Base-by-base conservation (phyloP, 1,140 invertebrate species). In the Caenorhabditis tropicalis region DNA sequence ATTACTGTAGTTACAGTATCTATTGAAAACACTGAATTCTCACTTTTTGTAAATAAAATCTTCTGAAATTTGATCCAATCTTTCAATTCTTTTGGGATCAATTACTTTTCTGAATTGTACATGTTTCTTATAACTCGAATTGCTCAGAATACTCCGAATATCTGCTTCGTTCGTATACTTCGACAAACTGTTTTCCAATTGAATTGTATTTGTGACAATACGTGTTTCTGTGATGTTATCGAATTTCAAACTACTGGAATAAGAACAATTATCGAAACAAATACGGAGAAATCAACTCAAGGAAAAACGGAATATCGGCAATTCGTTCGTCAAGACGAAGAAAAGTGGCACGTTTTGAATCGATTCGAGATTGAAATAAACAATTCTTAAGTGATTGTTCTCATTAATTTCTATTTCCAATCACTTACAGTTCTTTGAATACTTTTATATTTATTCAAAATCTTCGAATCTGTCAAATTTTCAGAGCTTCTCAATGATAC, bases 31-130 rank as follows among this genome's bases (percentile, higher is more conserved):
- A n/a, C n/a, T n/a, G n/a, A n/a, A n/a, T n/a, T n/a, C 36, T 74
- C n/a, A 74, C 65, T 74, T 74, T 46, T 74, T 74, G 24, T 74
- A 43, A 9, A 74, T 36, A 46, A 74, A 74, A 43, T 74, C 65
- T 19, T 74, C 65, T n/a, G 65, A 74, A 19, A 43, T 43, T n/a
- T 74, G 65, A 43, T 74, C 33, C 6, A 46, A 9, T 3, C 3
- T 46, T 19, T 43, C 29, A 24, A 74, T 74, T 46, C 15, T 43
- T 24, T 24, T 43, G 21, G 65, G 65, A 43, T 74, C 65, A 24
- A 46, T 74, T 7, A 74, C 33, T 43, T 74, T 74, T 10, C 65
- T n/a, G 2, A 74, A 46, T 31, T 74, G 65, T 27, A 31, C 65
- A 27, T 74, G 33, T 24, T 46, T 74, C n/a, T 31, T 43, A 46